phyloP scores from a whole-genome alignment of 2,888 invertebrate species.

The Nesidiocoris tenuis region DNA sequence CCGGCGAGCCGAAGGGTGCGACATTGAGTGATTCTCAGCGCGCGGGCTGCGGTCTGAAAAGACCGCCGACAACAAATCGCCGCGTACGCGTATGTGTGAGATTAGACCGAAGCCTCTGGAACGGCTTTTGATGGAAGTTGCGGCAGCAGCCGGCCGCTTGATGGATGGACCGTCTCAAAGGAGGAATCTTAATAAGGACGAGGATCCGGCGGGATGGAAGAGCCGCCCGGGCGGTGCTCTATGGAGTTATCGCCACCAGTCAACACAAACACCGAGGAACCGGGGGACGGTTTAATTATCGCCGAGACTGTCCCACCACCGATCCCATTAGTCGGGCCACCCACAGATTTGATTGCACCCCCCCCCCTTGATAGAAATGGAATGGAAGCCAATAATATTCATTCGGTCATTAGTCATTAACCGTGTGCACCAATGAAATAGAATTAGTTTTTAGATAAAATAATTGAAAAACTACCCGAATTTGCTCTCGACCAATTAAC shows the following conservation, averaged over 20 bases:
- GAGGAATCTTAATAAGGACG: conserved; percentile 42
- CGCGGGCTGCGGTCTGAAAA: conserved; percentile 15
- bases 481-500: too few species aligned
- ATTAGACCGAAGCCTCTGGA: background rate
- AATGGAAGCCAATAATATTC: too few species aligned
- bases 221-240: conserved; percentile 34
- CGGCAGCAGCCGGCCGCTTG: conserved; percentile 3
- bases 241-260: conserved; percentile 45
- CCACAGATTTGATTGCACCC: conserved; percentile 18
- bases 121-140: conserved; percentile 19
- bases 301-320: conserved; percentile 16
- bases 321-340: conserved; percentile 21
- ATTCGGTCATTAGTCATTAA: too few species aligned
- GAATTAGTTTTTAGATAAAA: too few species aligned
- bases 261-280: conserved; percentile 43
- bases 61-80: conserved; percentile 13
- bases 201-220: background rate
- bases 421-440: too few species aligned
- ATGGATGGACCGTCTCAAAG: conserved; percentile 36
- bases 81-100: conserved; percentile 25
- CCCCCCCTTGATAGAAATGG: too few species aligned
- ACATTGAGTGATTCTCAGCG: conserved; percentile 43
- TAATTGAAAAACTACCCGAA: too few species aligned
- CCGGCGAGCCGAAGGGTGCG: conserved; percentile 5
- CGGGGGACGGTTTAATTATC: conserved; percentile 33